Conservation (phyloP, 2,113 vertebrate species). For the Rattus rattus region DNA sequence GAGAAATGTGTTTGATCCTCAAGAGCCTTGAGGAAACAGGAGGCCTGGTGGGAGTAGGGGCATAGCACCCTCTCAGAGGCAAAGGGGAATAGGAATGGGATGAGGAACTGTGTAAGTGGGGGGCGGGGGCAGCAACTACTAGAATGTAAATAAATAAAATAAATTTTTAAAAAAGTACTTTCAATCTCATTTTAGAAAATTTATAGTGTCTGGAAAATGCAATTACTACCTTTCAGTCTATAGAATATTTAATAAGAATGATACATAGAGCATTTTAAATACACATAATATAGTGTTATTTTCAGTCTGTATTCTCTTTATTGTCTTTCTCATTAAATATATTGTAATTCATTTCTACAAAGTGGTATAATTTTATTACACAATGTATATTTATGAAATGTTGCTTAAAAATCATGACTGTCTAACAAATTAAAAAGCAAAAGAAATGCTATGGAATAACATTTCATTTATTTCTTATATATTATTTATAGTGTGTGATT, state of each 20-base stretch:
- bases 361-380: neutral
- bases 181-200: neutral
- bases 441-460: neutral
- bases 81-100: too few relatives aligned
- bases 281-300: neutral
- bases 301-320: neutral
- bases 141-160: too few relatives aligned
- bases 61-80: too few relatives aligned
- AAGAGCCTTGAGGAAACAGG: too few relatives aligned
- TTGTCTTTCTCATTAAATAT: neutral
- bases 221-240: neutral
- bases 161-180: too few relatives aligned
- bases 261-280: neutral
- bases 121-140: too few relatives aligned
- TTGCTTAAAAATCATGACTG: neutral
- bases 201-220: neutral
- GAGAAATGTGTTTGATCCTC: too few relatives aligned
- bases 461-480: neutral
- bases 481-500: neutral
- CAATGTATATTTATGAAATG: neutral
- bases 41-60: too few relatives aligned
- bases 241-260: neutral
- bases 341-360: neutral
- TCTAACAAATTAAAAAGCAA: neutral
- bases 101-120: too few relatives aligned